These are phyloP conservation scores for Chymomyza amoena DNA, from an alignment of 2,888 invertebrate genomes.

Conservation along the genomic window DNA sequence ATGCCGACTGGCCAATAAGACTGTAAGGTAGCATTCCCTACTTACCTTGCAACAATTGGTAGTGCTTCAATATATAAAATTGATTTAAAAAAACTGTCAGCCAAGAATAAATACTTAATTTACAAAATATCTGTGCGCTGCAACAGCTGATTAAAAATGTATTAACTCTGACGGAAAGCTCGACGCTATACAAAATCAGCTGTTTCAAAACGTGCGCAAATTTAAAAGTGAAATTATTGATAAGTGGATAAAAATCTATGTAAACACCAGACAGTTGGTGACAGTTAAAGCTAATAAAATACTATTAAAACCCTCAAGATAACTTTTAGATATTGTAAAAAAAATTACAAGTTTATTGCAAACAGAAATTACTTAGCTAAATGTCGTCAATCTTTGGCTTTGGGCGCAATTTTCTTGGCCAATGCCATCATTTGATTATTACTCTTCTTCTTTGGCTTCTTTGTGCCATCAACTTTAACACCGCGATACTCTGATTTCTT, in stretches of 20 bases:
- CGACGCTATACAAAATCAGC: neutral
- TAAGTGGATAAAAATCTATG: no score
- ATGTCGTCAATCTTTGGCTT: constrained; percentile 19
- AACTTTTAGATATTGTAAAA: neutral
- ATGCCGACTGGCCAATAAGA: neutral
- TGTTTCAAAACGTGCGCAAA: neutral
- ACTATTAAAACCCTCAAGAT: no score
- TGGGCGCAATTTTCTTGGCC: constrained; percentile 77
- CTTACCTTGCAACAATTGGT: neutral
- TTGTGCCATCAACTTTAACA: constrained; percentile 66
- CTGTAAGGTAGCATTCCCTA: neutral
- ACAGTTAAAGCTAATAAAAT: no score
- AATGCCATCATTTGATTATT: constrained; percentile 63
- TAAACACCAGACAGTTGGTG: no score
- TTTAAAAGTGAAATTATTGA: no score
- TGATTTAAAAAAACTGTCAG: neutral
- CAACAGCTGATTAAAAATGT: neutral
- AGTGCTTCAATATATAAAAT: no score
- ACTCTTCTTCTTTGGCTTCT: constrained; percentile 65
- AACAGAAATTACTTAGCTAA: neutral
- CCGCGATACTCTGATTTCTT: constrained; percentile 76
- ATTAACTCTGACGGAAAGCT: neutral
- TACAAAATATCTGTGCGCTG: neutral
- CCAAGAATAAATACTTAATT: neutral
- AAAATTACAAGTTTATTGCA: neutral